These are phyloP conservation scores for Apocrypta bakeri DNA, from an alignment of 1,140 invertebrate genomes.

Conservation along the genomic window DNA sequence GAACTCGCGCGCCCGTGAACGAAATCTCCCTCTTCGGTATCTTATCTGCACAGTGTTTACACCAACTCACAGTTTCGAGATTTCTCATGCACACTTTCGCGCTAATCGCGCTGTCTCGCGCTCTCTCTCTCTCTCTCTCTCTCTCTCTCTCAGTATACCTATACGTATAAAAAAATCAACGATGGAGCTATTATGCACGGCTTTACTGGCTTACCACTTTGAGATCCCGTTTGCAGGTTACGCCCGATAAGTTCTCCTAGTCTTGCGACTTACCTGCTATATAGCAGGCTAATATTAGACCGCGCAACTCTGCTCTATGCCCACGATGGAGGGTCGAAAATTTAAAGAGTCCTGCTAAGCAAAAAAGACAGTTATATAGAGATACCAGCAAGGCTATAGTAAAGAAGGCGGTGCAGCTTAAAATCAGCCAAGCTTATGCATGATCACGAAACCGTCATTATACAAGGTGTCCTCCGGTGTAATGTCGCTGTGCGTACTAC, in stretches of 20 bases:
- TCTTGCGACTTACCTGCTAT: background rate
- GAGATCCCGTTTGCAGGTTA: background rate
- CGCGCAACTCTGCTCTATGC: too few species aligned
- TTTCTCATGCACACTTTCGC: background rate
- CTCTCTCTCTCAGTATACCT: background rate
- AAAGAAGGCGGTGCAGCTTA: background rate
- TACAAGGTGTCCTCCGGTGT: constrained; percentile 18
- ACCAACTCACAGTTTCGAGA: constrained; percentile 3
- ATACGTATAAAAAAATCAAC: constrained; percentile 32
- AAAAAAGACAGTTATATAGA: background rate
- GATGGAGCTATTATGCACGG: constrained; percentile 37
- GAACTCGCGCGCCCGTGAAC: background rate
- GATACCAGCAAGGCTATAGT: too few species aligned
- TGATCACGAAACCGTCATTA: constrained; percentile 67
- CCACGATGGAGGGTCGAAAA: too few species aligned
- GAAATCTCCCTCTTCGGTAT: background rate
- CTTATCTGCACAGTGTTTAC: constrained; percentile 16
- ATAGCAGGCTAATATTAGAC: too few species aligned
- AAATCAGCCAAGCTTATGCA: constrained; percentile 68
- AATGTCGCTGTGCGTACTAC: background rate
- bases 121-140: background rate
- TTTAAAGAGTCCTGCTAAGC: too few species aligned
- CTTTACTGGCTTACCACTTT: too few species aligned
- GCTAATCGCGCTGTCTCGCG: background rate
- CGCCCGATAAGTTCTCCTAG: background rate